A percentile compares a stretch with the other conserved stretches of the same genome.
Conservation (phyloP, 2,113 vertebrate species). For the Chiloscyllium plagiosum region DNA sequence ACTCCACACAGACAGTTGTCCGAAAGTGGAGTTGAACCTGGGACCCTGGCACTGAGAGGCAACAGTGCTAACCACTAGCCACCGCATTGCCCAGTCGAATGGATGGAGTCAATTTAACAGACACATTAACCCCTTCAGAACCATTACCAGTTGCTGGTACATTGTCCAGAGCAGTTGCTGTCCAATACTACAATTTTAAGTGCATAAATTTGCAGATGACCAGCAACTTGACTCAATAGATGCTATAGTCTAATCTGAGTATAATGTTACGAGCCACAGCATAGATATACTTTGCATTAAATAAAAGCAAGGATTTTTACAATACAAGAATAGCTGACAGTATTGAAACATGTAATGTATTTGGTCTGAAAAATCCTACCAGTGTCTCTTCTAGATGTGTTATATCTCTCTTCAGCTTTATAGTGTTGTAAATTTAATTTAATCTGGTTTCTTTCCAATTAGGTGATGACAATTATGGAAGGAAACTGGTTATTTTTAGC, state of each 20-base stretch:
- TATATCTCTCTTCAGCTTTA: not conserved
- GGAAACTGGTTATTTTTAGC: slow-evolving; percentile 72
- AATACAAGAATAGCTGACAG: not conserved
- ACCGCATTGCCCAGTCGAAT: too few relatives aligned
- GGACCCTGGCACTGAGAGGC: too few relatives aligned
- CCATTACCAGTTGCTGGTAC: too few relatives aligned
- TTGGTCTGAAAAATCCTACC: too few relatives aligned
- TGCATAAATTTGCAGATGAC: not conserved
- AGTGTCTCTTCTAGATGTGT: not conserved
- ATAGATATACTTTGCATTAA: not conserved
- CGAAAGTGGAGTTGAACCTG: too few relatives aligned
- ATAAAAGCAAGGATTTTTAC: not conserved
- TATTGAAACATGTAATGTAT: not conserved
- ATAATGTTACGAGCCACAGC: not conserved
- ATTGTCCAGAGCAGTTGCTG: too few relatives aligned
- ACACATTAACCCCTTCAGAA: too few relatives aligned
- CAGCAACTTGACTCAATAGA: not conserved
- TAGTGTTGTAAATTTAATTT: not conserved
- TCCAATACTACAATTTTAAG: too few relatives aligned
- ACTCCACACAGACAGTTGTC: too few relatives aligned
- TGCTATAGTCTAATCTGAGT: not conserved
- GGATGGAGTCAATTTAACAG: too few relatives aligned
- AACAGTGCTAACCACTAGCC: too few relatives aligned
- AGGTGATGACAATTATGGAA: slow-evolving; percentile 74
- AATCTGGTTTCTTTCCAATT: slow-evolving; percentile 38